Conservation (phyloP, 2,888 invertebrate genomes). For the Schizaphis graminum region DNA sequence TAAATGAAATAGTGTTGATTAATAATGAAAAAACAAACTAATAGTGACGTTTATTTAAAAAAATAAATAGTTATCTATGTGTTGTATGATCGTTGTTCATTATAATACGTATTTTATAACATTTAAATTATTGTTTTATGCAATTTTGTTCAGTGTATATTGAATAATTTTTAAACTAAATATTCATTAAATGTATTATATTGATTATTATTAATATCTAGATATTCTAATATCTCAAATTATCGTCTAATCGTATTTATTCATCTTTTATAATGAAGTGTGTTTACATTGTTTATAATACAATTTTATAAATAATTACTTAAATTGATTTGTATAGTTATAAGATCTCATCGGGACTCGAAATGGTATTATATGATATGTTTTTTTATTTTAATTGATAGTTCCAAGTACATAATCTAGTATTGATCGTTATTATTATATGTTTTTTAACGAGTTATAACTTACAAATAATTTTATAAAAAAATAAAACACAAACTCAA, state of each 20-base stretch:
- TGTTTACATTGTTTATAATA: not conserved
- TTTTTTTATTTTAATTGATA: not conserved
- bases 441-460: not conserved
- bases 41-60: not conserved
- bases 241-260: not conserved
- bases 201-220: not conserved
- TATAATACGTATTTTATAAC: not conserved
- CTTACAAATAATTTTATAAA: not conserved
- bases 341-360: not conserved
- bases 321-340: not conserved
- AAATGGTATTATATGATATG: not conserved
- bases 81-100: not conserved
- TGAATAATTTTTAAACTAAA: not conserved
- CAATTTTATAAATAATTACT: not conserved
- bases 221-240: not conserved
- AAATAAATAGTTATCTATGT: not conserved
- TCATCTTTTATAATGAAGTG: not conserved
- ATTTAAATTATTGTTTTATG: not conserved
- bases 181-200: not conserved
- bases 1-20: not conserved
- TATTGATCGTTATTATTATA: not conserved
- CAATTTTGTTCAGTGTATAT: not conserved
- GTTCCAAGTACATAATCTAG: not conserved
- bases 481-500: not conserved
- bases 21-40: not conserved